Base-by-base conservation (phyloP, 1,140 invertebrate species). In the Rhagoletis zephyria region DNA sequence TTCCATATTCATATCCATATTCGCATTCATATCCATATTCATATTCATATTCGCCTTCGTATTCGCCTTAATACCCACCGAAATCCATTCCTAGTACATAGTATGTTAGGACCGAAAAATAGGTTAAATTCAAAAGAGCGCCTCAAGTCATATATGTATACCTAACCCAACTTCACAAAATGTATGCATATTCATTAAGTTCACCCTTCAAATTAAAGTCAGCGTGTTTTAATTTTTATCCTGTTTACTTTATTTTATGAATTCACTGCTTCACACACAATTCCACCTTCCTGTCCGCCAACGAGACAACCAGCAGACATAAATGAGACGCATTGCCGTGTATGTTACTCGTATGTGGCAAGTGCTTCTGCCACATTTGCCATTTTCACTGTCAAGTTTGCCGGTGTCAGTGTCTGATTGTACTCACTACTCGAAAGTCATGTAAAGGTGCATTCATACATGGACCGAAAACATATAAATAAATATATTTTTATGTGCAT, bases 361-460 rank as follows among this genome's bases (percentile, higher is more conserved):
- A 74, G 40, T 74, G 42, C 40, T 74, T 14, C 67, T 74, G 67
- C 67, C 67, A 74, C 67, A 74, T 74, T 74, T 74, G 67, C 67
- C 67, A 74, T 74, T 74, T 74, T 74, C 67, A 74, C 67, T 74
- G 67, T 74, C 67, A 74, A 74, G 67, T 74, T 74, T 74, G 67
- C 42, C 42, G 42, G 67, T 74, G 40, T 74, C 67, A 74, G 67
- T 74, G 67, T 74, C 12, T 40, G 67, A 14, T 45, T 74, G 45
- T 4, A 74, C 67, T 74, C 42, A 42, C 45, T n/a, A 74, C 67
- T 74, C 42, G 67, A 74, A 48, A 48, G 40, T 48, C 67, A 74
- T 48, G 67, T 48, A 74, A 74, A 74, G 67, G 67, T 74, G 40
- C 12, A 74, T 74, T 74, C 45, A 42, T 45, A 63, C 12, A 3